phyloP scores from a whole-genome alignment of 2,113 vertebrate genomes.

The Laticauda laticaudata region DNA sequence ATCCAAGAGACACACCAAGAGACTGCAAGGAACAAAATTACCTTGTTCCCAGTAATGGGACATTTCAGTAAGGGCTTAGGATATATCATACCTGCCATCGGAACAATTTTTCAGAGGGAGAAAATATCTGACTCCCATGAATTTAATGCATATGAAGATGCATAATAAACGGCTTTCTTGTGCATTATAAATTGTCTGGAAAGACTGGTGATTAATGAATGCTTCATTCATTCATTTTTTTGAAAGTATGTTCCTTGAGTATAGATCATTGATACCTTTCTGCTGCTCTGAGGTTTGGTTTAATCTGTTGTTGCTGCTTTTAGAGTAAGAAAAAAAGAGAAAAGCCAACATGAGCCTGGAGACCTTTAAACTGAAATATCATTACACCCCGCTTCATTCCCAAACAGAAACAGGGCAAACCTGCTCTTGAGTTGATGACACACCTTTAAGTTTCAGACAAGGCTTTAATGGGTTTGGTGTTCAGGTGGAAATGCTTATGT shows the following conservation, averaged over 20 bases:
- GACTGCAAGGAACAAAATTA: background rate
- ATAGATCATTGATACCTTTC: background rate
- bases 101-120: background rate
- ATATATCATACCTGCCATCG: background rate
- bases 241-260: background rate
- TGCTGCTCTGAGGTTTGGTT: background rate
- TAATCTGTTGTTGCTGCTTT: background rate
- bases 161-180: background rate
- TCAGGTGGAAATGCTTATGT: background rate
- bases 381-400: background rate
- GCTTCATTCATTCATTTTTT: too few relatives aligned
- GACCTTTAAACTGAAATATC: background rate
- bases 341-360: background rate
- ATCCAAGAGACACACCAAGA: background rate
- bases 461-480: background rate
- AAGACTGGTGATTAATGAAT: background rate
- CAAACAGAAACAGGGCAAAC: background rate
- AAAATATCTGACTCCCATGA: background rate
- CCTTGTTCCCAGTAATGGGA: background rate
- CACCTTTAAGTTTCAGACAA: background rate
- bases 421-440: background rate
- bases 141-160: background rate
- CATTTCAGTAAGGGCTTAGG: background rate
- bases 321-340: background rate
- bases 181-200: background rate